phyloP scores from a whole-genome alignment of 2,113 vertebrate species.

The Gnathonemus longibarbis region DNA sequence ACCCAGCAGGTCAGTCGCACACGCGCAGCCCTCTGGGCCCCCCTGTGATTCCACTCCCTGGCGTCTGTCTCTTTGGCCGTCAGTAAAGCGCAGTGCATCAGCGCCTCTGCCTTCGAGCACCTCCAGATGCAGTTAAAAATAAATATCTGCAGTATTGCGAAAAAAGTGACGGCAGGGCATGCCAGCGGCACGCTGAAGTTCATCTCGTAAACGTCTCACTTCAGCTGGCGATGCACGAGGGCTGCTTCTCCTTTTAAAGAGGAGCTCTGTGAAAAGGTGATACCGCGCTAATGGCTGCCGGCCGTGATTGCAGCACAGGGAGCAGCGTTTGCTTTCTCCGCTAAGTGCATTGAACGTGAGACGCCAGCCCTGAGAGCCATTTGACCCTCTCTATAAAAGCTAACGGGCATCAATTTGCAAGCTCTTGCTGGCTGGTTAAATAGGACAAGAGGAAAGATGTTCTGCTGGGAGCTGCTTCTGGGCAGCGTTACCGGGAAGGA shows the following conservation, averaged over 20 bases:
- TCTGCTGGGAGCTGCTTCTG: not conserved
- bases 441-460: not conserved
- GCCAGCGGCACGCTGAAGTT: not conserved
- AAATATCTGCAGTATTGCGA: conserved; percentile 1
- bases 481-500: conserved; percentile 44
- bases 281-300: not conserved
- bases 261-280: not conserved
- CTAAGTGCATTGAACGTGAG: not conserved
- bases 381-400: conserved; percentile 19
- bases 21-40: not conserved
- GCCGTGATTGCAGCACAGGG: conserved; percentile 8
- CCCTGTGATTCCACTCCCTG: not conserved
- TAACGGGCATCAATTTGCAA: conserved; percentile 17
- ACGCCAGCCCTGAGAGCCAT: not conserved
- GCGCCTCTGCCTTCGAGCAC: not conserved
- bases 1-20: not conserved
- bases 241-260: not conserved
- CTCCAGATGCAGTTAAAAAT: not conserved
- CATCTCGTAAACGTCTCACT: conserved; percentile 3
- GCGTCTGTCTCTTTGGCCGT: not conserved
- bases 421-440: not conserved
- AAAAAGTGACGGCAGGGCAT: not conserved
- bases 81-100: not conserved
- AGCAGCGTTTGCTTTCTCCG: not conserved
- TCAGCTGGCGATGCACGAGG: not conserved